Base-by-base conservation (phyloP, 1,140 invertebrate species). In the Hylyphantes graminicola region DNA sequence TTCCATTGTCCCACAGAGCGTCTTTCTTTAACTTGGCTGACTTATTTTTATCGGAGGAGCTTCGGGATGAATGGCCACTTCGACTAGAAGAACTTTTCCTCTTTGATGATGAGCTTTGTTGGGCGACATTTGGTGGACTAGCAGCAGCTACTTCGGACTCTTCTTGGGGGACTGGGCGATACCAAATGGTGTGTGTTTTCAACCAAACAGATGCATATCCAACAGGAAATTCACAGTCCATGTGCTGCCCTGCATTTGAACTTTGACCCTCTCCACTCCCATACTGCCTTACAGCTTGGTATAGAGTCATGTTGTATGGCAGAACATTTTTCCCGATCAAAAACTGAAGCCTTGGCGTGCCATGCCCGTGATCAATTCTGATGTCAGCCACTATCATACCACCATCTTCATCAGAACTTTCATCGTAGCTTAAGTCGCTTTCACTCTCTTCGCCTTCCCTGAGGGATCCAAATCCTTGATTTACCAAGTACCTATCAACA, bases 281-380 rank as follows among this genome's bases (percentile, higher is more conserved):
- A 90, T 95, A 99, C 90, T 99, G 98, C 86, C 96, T 92, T 50
- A 99, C 95, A 3, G 98, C 97, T 91, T 99, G 97, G 91, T 99
- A 99, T 68, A 99, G 97, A 7, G 98, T 99, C 97, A 99, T 99
- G 89, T 98, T 98, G 89, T 99, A 98, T 21, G 98, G 98, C 87
- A 99, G 90, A 59, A 97, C 92, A 86, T 96, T 94, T 87, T 99
- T 97, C 7, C 96, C 96, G 86, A 99, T 98, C 79, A 99, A 91
- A 90, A 99, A 98, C 89, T 99, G 97, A 72, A 99, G 91, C 89
- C 97, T 97, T 90, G 98, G 96, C 87, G 96, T 93, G 59, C 93
- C 93, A 85, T 93, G 93, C 17, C 94, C 93, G 90, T 95, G 94
- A 86, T 93, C 94, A 87, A 96, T 95, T n/a, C 95, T 94, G 77